phyloP scores from a whole-genome alignment of 2,113 vertebrate species.

The Apteryx mantelli region DNA sequence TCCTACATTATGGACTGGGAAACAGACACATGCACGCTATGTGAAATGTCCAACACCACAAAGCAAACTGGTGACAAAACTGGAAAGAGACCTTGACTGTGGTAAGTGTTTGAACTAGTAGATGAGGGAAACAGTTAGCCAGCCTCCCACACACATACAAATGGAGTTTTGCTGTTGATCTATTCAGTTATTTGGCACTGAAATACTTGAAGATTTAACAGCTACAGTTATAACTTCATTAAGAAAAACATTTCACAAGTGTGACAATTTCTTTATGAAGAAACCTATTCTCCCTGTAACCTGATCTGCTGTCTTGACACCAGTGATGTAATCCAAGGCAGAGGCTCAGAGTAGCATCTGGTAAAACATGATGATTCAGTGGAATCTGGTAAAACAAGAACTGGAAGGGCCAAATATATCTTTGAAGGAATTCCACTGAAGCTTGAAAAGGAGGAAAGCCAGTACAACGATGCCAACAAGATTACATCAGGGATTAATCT shows the following conservation, averaged over 20 bases:
- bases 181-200: neutral
- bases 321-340: conserved; percentile 54
- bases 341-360: conserved; percentile 5
- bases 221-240: neutral
- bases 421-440: conserved; percentile 49
- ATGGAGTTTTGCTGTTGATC: neutral
- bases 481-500: conserved; percentile 52
- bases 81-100: neutral
- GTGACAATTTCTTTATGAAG: neutral
- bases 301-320: neutral
- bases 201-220: neutral
- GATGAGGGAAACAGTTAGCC: neutral
- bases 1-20: neutral
- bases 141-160: neutral
- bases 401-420: conserved; percentile 11
- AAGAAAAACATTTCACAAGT: neutral
- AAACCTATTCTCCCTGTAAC: neutral
- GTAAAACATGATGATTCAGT: conserved; percentile 58
- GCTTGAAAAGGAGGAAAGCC: neutral
- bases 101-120: neutral
- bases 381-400: conserved; percentile 58
- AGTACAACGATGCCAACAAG: conserved; percentile 28
- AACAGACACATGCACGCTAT: accelerated
- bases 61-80: neutral
- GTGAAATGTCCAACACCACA: accelerated